These are phyloP conservation scores for Copidosoma floridanum DNA, from an alignment of 1,140 invertebrate genomes.

Conservation along the genomic window DNA sequence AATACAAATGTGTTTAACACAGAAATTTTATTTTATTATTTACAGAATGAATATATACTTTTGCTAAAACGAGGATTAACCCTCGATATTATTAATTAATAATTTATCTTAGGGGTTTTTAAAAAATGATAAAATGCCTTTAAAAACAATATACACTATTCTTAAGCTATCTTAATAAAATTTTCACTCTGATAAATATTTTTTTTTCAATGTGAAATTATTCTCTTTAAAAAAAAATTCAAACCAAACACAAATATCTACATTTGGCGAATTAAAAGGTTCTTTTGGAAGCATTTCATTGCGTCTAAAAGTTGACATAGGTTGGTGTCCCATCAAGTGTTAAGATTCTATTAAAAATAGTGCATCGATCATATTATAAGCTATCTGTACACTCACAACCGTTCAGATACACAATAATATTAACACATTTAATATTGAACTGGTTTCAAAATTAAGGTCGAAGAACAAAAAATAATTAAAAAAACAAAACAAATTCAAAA, in stretches of 20 bases:
- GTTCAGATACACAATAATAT: slow-evolving; percentile 53
- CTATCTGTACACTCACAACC: slow-evolving; percentile 53
- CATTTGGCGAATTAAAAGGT: slow-evolving; percentile 6
- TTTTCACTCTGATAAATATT: not conserved
- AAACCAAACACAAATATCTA: slow-evolving; percentile 9
- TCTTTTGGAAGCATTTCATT: slow-evolving; percentile 19
- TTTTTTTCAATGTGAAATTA: not conserved
- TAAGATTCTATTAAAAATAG: slow-evolving; percentile 40
- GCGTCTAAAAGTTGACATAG: not conserved
- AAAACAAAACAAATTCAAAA: slow-evolving; percentile 14
- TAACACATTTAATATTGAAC: slow-evolving; percentile 53
- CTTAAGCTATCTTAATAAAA: not conserved
- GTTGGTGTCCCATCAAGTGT: slow-evolving; percentile 41
- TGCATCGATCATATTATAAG: slow-evolving; percentile 47
- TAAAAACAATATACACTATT: not conserved
- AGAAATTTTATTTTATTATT: slow-evolving; percentile 7
- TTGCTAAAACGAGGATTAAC: slow-evolving; percentile 1
- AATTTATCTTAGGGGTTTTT: not conserved
- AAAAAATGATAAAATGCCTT: not conserved
- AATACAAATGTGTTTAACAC: not conserved
- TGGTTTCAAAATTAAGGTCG: slow-evolving; percentile 26
- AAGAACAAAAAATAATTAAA: slow-evolving; percentile 20
- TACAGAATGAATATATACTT: slow-evolving; percentile 13
- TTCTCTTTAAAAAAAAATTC: not conserved
- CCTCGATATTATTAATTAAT: not conserved